These are phyloP conservation scores for Myrmecobius fasciatus DNA, from an alignment of 2,113 vertebrate species.

Conservation along the genomic window DNA sequence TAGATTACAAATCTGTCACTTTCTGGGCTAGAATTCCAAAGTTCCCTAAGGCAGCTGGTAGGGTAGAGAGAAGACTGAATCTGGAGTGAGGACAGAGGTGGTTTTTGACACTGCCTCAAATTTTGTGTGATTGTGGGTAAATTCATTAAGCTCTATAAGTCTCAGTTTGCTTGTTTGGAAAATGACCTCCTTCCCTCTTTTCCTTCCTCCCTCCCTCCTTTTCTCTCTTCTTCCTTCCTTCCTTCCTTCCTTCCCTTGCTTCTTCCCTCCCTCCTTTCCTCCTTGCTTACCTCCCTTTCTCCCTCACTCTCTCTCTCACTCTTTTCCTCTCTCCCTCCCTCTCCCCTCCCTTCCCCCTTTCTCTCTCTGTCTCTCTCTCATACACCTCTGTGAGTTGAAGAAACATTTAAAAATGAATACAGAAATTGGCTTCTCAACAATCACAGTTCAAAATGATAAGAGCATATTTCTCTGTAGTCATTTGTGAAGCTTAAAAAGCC, in stretches of 20 bases:
- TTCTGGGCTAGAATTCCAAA: not conserved
- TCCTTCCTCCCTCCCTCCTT: not conserved
- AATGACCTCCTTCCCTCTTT: slow-evolving; percentile 3
- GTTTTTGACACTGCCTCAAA: not conserved
- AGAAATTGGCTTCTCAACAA: slow-evolving; percentile 73
- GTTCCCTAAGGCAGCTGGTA: not conserved
- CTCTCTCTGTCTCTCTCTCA: slow-evolving; percentile 19
- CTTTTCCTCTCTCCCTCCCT: too few species aligned
- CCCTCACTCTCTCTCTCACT: too few species aligned
- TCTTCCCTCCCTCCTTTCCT: too few species aligned
- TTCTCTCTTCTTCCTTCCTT: not conserved
- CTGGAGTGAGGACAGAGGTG: not conserved
- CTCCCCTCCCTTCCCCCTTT: too few species aligned
- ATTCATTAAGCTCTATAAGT: not conserved
- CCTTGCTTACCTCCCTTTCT: too few species aligned
- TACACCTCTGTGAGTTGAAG: slow-evolving; percentile 54
- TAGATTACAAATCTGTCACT: not conserved
- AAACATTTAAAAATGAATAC: slow-evolving; percentile 74
- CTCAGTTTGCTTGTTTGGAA: not conserved
- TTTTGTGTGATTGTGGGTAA: not conserved
- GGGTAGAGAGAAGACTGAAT: not conserved
- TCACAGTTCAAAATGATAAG: slow-evolving; percentile 71
- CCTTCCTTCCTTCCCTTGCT: not conserved
- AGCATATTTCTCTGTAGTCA: slow-evolving; percentile 58
- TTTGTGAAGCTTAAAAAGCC: slow-evolving; percentile 66